Percentiles rank a stretch among this genome's conserved stretches.
These are phyloP conservation scores for Rhagoletis zephyria DNA, from an alignment of 1,140 invertebrate genomes.

Conservation along the genomic window DNA sequence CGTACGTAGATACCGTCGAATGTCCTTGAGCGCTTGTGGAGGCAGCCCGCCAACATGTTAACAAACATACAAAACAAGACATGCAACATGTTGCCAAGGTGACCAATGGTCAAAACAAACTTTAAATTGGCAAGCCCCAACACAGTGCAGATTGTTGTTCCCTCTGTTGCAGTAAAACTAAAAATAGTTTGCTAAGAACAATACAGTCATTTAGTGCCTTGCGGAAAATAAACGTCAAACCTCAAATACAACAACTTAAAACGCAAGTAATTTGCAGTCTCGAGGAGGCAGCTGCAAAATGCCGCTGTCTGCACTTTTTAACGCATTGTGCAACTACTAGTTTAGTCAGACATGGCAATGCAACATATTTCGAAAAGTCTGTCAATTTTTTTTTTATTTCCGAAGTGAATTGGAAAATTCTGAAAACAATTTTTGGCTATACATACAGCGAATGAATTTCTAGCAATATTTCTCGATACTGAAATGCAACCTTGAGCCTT, in stretches of 20 bases:
- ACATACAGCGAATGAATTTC: too few species aligned
- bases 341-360: too few species aligned
- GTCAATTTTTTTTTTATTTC: too few species aligned
- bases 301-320: not conserved
- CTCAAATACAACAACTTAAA: not conserved
- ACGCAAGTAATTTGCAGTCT: not conserved
- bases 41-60: not conserved
- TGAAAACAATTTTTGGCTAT: too few species aligned
- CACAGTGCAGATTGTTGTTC: not conserved
- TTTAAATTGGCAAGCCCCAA: conserved; percentile 27
- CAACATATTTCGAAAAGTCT: too few species aligned
- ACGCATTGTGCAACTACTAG: not conserved
- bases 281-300: conserved; percentile 5
- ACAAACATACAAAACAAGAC: conserved; percentile 8
- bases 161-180: not conserved
- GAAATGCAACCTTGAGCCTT: too few species aligned
- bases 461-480: too few species aligned
- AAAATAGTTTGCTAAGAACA: not conserved
- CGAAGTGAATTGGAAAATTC: too few species aligned
- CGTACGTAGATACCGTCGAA: not conserved
- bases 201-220: not conserved
- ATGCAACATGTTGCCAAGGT: conserved; percentile 51
- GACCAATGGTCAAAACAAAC: conserved; percentile 48
- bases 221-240: conserved; percentile 24
- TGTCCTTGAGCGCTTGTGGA: not conserved